A percentile compares a stretch with the other conserved stretches of the same genome.
These are phyloP conservation scores for Lamprotornis superbus DNA, from an alignment of 2,113 vertebrate genomes.

Conservation along the genomic window DNA sequence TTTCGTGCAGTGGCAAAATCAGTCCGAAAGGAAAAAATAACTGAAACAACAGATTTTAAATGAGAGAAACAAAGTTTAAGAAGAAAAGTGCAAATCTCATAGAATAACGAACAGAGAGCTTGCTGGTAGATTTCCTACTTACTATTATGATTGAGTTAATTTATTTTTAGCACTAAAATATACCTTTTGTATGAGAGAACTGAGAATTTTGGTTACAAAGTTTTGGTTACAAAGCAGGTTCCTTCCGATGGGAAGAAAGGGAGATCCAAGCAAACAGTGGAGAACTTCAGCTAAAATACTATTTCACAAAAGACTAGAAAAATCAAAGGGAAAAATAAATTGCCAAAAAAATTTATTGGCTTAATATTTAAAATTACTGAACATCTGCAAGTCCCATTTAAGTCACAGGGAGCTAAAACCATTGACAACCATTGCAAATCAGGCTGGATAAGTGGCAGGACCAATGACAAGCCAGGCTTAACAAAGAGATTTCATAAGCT, in stretches of 20 bases:
- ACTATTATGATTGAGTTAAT: neutral
- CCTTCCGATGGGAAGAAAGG: neutral
- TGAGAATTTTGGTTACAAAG: neutral
- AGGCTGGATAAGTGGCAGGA: neutral
- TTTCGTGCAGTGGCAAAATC: neutral
- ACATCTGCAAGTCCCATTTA: neutral
- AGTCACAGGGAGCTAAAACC: neutral
- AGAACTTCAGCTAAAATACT: neutral
- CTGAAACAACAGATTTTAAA: neutral
- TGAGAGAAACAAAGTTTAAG: neutral
- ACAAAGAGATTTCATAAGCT: neutral
- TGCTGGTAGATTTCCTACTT: neutral
- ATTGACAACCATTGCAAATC: neutral
- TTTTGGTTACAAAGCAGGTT: neutral
- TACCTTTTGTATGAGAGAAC: neutral
- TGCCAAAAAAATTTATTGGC: neutral
- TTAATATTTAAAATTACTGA: slow-evolving; percentile 48
- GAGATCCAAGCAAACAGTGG: neutral
- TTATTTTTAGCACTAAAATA: neutral
- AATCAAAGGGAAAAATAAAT: neutral
- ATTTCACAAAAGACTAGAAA: neutral
- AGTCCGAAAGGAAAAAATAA: neutral
- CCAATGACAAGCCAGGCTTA: neutral
- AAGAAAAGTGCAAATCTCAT: neutral
- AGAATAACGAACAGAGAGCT: neutral